phyloP scores from a whole-genome alignment of 2,113 vertebrate species.

The Noturus placidus region DNA sequence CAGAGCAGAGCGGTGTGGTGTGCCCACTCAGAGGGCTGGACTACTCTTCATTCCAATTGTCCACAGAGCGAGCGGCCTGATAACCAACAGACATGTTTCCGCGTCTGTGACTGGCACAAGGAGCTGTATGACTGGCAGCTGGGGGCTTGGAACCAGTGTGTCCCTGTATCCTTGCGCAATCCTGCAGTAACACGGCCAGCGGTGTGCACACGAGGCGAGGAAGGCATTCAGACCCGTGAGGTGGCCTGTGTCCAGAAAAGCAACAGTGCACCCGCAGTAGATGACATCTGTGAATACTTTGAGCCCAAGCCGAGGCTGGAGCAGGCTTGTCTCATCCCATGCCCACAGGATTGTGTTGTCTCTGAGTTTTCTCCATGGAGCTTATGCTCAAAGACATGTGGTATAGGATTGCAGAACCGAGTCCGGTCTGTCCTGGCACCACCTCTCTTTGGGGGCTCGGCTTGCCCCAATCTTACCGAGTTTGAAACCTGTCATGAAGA shows the following conservation, averaged over 20 bases:
- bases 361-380: conserved; percentile 87
- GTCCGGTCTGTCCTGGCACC: conserved; percentile 83
- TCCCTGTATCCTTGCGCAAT: conserved; percentile 78
- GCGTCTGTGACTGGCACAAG: conserved; percentile 95
- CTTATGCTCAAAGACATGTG: conserved; percentile 87
- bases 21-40: conserved; percentile 94
- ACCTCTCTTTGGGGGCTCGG: conserved; percentile 83
- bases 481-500: conserved; percentile 83
- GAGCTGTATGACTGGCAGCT: conserved; percentile 93
- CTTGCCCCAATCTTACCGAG: conserved; percentile 91
- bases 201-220: conserved; percentile 84
- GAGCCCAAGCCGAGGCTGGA: conserved; percentile 91
- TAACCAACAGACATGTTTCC: conserved; percentile 93
- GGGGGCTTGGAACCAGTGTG: conserved; percentile 88
- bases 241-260: conserved; percentile 85
- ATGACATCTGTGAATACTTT: conserved; percentile 94
- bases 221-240: conserved; percentile 90
- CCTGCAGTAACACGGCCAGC: conserved; percentile 64
- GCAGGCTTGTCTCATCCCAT: conserved; percentile 94
- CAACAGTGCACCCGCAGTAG: conserved; percentile 76
- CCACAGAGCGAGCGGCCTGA: conserved; percentile 77
- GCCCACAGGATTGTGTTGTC: conserved; percentile 88
- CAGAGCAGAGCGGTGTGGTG: conserved; percentile 96
- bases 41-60: conserved; percentile 91
- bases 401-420: conserved; percentile 85